phyloP scores from a whole-genome alignment of 2,888 invertebrate genomes.

The Zhengitettix transpicula region DNA sequence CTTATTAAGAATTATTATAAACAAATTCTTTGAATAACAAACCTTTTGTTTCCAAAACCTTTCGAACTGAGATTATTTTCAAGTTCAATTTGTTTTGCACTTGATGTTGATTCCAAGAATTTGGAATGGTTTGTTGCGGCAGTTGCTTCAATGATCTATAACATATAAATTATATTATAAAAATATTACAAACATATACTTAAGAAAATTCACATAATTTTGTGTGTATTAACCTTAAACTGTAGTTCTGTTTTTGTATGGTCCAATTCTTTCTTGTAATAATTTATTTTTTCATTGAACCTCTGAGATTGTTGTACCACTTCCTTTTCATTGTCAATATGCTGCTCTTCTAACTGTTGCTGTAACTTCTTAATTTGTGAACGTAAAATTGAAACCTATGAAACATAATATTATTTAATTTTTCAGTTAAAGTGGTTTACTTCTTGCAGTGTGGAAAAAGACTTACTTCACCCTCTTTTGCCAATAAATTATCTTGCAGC shows the following conservation, averaged over 20 bases:
- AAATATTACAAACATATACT: background rate
- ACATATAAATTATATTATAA: background rate
- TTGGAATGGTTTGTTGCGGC: background rate
- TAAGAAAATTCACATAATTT: background rate
- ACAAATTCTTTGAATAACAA: no score
- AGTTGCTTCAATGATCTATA: background rate
- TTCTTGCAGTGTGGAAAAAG: background rate
- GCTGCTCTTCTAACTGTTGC: background rate
- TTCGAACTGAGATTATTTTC: background rate
- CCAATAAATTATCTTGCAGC: background rate
- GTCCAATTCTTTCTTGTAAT: background rate
- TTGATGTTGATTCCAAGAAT: background rate
- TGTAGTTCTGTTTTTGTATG: background rate
- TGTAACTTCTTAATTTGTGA: background rate
- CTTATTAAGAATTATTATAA: no score
- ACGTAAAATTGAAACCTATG: background rate
- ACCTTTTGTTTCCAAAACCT: no score
- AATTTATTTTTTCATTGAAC: background rate
- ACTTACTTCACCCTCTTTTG: background rate
- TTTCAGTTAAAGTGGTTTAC: no score
- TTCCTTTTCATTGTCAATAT: background rate
- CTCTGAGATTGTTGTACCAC: background rate
- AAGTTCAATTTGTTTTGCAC: background rate
- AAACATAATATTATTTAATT: background rate
- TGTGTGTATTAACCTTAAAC: background rate